Base-by-base conservation (phyloP, 1,140 invertebrate species). In the Batillaria attramentaria region DNA sequence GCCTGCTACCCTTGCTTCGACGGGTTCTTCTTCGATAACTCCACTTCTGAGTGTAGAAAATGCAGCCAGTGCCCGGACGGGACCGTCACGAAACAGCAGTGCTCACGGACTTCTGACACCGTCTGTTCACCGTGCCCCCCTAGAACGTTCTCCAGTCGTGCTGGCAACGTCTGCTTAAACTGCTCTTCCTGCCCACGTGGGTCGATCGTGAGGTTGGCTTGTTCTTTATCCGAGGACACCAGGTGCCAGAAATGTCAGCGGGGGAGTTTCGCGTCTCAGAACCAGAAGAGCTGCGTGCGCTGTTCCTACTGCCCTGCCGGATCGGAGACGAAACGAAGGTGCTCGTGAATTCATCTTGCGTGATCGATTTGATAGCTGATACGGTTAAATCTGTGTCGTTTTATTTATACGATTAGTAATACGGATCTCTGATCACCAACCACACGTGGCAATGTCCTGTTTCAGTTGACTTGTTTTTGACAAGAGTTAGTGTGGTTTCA, bases 231-330 rank as follows among this genome's bases (percentile, higher is more conserved):
- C 57, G 28, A 28, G 37, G 73, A 75, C 73, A 65, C 73, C 35
- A 16, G 13, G 41, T 75, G 73, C 31, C 50, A 37, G 1, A 50
- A 39, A 31, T 75, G 73, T 20, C 35, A 31, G 20, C 24, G 28
- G 31, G 57, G 73, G 31, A 42, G 28, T n/a, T 75, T 54, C 54
- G 35, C 39, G 5, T 42, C 54, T 18, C 35, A 2, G 5, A 57
- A 65, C 57, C 35, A 16, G 35, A 39, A 28, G n/a, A 33, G 6
- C 35, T 75, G 73, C 57, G 35, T 57, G 24, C 57, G 6, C 13
- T 75, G 73, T 13, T 16, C 73, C 35, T 60, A 39, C 73, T 75
- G 57, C 73, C 73, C 72, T 24, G 73, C 73, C 3, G 73, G 73
- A 4, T 62, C 37, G 24, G 73, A 75, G 57, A 75, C 73, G 35